These are phyloP conservation scores for Corvus cornix DNA, from an alignment of 2,113 vertebrate species.

Conservation along the genomic window DNA sequence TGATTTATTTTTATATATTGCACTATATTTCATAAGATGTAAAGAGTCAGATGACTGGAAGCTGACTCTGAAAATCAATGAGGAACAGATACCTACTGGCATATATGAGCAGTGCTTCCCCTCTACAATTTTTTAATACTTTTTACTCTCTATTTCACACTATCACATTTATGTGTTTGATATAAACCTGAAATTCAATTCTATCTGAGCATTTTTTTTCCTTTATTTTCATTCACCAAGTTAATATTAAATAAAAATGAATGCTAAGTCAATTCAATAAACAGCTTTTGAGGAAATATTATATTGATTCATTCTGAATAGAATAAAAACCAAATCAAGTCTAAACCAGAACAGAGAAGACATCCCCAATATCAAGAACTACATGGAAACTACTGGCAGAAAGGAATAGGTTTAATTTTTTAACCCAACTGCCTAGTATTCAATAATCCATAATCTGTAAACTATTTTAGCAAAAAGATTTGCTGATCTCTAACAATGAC, in stretches of 20 bases:
- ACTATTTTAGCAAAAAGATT: neutral
- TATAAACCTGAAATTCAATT: slow-evolving; percentile 5
- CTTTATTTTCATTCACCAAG: neutral
- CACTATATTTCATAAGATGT: slow-evolving; percentile 5
- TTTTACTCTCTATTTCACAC: neutral
- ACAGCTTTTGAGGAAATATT: neutral
- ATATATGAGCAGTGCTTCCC: neutral
- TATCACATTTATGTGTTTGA: neutral
- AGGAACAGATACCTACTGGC: neutral
- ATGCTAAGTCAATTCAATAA: neutral
- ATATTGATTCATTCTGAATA: neutral
- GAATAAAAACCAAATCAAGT: neutral
- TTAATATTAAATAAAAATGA: slow-evolving; percentile 1
- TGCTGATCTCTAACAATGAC: neutral
- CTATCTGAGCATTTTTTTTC: neutral
- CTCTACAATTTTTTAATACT: neutral
- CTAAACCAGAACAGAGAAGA: neutral
- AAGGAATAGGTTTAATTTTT: neutral
- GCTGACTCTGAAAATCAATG: slow-evolving; percentile 14
- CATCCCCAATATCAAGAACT: neutral
- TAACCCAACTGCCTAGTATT: neutral
- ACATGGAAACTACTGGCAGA: neutral
- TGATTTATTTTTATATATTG: slow-evolving; percentile 37
- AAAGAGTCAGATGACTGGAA: slow-evolving; percentile 1
- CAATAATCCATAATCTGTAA: neutral